These are phyloP conservation scores for Maniola jurtina DNA, from an alignment of 1,140 invertebrate genomes.

Conservation along the genomic window DNA sequence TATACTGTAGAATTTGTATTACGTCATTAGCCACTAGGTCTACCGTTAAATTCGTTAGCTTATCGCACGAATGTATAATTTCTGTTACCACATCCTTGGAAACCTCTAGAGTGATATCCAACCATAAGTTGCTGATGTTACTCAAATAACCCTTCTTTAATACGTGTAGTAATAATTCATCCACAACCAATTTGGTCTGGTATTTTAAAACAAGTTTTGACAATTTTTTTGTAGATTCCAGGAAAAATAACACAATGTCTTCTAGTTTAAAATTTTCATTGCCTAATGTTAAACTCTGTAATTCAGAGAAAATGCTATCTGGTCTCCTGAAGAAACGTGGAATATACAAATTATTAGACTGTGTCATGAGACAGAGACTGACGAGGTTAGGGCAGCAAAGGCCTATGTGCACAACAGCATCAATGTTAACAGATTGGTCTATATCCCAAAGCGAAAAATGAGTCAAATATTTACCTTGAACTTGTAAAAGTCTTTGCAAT, in stretches of 20 bases:
- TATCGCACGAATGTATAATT: conserved; percentile 61
- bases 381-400: conserved; percentile 61
- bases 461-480: conserved; percentile 68
- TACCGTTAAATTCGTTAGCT: conserved; percentile 60
- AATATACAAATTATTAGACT: conserved; percentile 60
- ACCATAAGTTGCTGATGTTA: conserved; percentile 62
- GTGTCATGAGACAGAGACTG: conserved; percentile 64
- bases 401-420: conserved; percentile 62
- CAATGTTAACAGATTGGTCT: conserved; percentile 62
- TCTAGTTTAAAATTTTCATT: conserved; percentile 67
- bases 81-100: conserved; percentile 61
- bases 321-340: conserved; percentile 55
- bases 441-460: conserved; percentile 73
- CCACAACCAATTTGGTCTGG: conserved; percentile 61
- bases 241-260: conserved; percentile 62
- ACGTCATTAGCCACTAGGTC: conserved; percentile 51
- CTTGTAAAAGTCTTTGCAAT: conserved; percentile 54
- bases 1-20: conserved; percentile 57
- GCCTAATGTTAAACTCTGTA: conserved; percentile 63
- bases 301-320: conserved; percentile 59
- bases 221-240: conserved; percentile 57
- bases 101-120: conserved; percentile 72
- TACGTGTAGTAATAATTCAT: conserved; percentile 54
- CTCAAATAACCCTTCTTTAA: conserved; percentile 61
- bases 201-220: conserved; percentile 63